Base-by-base conservation (phyloP, 2,888 invertebrate genomes). In the Drosophila algonquin region DNA sequence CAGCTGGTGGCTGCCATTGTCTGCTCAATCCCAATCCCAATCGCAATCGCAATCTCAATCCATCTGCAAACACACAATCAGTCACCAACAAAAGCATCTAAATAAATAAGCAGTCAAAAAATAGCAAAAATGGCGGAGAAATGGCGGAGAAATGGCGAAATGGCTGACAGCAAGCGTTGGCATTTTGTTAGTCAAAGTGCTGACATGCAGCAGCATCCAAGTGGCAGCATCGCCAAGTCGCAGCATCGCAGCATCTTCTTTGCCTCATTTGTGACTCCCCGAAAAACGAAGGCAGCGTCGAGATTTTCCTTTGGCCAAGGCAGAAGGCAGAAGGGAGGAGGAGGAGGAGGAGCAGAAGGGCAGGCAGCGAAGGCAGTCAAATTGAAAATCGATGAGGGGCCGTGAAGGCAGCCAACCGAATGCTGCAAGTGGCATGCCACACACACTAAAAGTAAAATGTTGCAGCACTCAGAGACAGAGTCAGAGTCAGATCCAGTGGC, bases 331-430 rank as follows among this genome's bases (percentile, higher is more conserved):
- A 40, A 27, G 27, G 24, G 5, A 24, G 0, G 21, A 21, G 21
- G 21, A 21, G 21, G 21, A 21, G 21, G 21, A 21, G 21, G 21
- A 57, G 48, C 14, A 40, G 48, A 18, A n/a, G 48, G 69, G 69
- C 24, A 47, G 48, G n/a, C n/a, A 48, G 52, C 44, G 53, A 44
- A 54, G 62, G 59, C 63, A 54, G 62, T 59, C 63, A 79, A 79
- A 81, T 79, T 75, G 79, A 79, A 79, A 79, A 79, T 79, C 79
- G 72, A 79, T 79, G 65, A 27, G 55, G 55, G 63, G 53, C 59
- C 55, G 63, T 68, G 53, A 30, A 51, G 18, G 60, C 68, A 73
- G 40, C 75, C 21, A 60, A 30, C 55, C 68, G 59, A 45, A 53
- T 63, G 56, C 53, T 18, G 55, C 32, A 57, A 57, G 58, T n/a